Base-by-base conservation (phyloP, 2,113 vertebrate genomes). In the Galemys pyrenaicus region DNA sequence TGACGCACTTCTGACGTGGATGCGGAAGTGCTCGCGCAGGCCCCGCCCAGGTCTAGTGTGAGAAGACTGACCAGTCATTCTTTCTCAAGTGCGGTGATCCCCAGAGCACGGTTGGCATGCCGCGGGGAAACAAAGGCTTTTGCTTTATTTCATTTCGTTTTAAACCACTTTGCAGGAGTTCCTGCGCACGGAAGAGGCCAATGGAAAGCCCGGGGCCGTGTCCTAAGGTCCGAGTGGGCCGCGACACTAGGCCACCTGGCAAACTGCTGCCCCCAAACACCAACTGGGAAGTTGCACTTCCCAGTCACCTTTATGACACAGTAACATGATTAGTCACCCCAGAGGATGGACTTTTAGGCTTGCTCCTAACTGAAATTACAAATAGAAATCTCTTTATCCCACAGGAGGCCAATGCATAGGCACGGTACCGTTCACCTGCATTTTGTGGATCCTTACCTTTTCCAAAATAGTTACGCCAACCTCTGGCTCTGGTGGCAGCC, bases 141-240 rank as follows among this genome's bases (percentile, higher is more conserved):
- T 32, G 7, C 19, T 51, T 15, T 24, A 19, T 56, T 67, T 28
- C 28, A 9, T 20, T 32, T 46, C 28, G 8, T 32, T 64, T 64
- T 16, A 12, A 32, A 24, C 3, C 9, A 0, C 6, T 71, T 28
- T 32, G 13, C 30, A 44, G 67, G 24, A 41, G 24, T 60, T 41
- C 17, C 7, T 49, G 39, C 22, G 39, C 4, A 10, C 32, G 5
- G 10, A 58, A 0, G 0, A 10, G 35, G 32, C 4, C 19, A 1
- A 9, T 6, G 32, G 39, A 24, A 60, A 85, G 84, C 24, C 15
- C 17, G 5, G 15, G 10, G 49, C 3, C 8, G 15, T 11, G 32
- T 60, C 58, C 24, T 8, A 6, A 15, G 0, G 32, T n/a, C 49
- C 20, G 7, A 0, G 0, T 12, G 39, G 64, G 28, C 46, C 30